phyloP scores from a whole-genome alignment of 1,140 invertebrate genomes.

The Dendroctonus ponderosae region DNA sequence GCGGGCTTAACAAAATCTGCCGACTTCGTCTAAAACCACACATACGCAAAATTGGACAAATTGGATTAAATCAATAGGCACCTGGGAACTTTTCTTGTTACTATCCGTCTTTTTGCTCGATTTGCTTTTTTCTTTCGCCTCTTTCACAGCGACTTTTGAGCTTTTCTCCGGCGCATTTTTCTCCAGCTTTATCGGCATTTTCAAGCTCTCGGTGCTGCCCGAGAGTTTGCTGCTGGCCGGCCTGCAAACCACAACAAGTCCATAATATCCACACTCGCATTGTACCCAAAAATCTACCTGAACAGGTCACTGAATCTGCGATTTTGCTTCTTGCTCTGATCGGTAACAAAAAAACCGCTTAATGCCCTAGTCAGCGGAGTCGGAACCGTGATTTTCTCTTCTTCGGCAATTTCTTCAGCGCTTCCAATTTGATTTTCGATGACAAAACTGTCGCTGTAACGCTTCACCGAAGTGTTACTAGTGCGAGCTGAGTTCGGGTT shows the following conservation, averaged over 20 bases:
- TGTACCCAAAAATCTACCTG: slow-evolving; percentile 16
- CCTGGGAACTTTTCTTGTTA: slow-evolving; percentile 23
- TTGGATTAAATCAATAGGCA: neutral
- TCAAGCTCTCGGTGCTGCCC: slow-evolving; percentile 32
- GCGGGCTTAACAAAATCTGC: slow-evolving; percentile 26
- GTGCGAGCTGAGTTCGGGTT: slow-evolving; percentile 19
- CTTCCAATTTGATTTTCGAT: slow-evolving; percentile 38
- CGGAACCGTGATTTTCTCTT: slow-evolving; percentile 14
- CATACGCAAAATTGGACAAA: neutral
- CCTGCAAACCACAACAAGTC: slow-evolving; percentile 11
- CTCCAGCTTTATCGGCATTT: slow-evolving; percentile 23
- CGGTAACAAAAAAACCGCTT: slow-evolving; percentile 43
- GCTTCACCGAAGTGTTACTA: slow-evolving; percentile 38
- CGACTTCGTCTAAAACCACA: slow-evolving; percentile 14
- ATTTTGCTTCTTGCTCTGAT: slow-evolving; percentile 42
- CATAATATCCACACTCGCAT: slow-evolving; percentile 7
- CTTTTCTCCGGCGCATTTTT: slow-evolving; percentile 23
- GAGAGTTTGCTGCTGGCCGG: slow-evolving; percentile 32
- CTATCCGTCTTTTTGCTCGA: slow-evolving; percentile 12
- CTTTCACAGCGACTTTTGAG: slow-evolving; percentile 6
- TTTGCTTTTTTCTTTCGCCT: slow-evolving; percentile 25
- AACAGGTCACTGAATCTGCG: slow-evolving; percentile 47
- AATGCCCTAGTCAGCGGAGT: slow-evolving; percentile 40
- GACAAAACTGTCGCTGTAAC: slow-evolving; percentile 49
- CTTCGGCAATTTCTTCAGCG: slow-evolving; percentile 29